These are phyloP conservation scores for Urocyon cinereoargenteus DNA, from an alignment of 2,797 vertebrate genomes.

Conservation along the genomic window DNA sequence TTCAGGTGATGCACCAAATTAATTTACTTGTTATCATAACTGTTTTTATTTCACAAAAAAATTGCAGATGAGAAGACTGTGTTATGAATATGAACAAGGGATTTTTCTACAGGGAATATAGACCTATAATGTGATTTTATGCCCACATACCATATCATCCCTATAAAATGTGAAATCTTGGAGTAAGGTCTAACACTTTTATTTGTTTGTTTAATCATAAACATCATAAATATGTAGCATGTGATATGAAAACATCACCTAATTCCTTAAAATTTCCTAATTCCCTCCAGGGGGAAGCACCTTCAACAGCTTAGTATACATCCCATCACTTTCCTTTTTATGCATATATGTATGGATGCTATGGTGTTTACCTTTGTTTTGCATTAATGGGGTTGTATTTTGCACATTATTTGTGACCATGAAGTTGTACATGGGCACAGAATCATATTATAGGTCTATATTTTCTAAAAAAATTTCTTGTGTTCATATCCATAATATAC, in stretches of 20 bases:
- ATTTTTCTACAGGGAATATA: not conserved
- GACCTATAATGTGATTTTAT: not conserved
- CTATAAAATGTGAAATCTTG: not conserved
- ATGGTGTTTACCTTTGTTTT: not conserved
- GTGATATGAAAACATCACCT: not conserved
- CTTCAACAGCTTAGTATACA: not conserved
- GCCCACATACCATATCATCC: not conserved
- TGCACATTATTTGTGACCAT: not conserved
- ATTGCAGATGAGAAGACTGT: not conserved
- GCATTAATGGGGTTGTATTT: not conserved
- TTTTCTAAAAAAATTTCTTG: not conserved
- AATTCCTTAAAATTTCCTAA: not conserved
- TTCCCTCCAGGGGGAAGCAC: not conserved
- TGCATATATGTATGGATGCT: not conserved
- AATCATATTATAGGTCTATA: not conserved
- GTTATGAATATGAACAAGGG: not conserved
- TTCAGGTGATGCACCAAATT: constrained; percentile 5
- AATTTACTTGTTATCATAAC: constrained; percentile 36
- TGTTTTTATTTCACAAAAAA: constrained; percentile 36
- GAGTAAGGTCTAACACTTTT: not conserved
- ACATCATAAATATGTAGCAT: not conserved
- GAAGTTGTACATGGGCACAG: not conserved
- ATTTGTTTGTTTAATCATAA: not conserved
- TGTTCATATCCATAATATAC: not conserved
- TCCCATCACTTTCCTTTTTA: not conserved